These are phyloP conservation scores for Lophotriccus pileatus DNA, from an alignment of 2,797 vertebrate genomes.

Conservation along the genomic window DNA sequence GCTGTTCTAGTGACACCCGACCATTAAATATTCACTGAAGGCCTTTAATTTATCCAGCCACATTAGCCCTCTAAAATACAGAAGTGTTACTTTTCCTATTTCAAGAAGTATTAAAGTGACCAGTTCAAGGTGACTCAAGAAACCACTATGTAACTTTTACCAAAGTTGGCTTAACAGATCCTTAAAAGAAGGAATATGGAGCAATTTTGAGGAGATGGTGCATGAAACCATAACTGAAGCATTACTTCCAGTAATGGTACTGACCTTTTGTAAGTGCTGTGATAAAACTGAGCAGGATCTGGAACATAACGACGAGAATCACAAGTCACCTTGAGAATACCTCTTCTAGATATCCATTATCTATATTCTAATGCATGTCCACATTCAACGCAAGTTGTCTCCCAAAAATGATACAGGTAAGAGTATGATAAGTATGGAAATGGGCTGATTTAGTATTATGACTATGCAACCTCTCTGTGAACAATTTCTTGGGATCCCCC, in stretches of 20 bases:
- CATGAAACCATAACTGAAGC: constrained; percentile 19
- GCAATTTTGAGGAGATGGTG: constrained; percentile 1
- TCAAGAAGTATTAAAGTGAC: neutral
- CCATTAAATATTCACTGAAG: neutral
- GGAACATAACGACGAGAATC: neutral
- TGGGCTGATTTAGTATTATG: neutral
- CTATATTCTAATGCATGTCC: neutral
- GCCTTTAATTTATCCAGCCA: neutral
- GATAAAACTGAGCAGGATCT: neutral
- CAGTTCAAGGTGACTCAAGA: constrained; percentile 16
- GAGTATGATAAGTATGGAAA: neutral
- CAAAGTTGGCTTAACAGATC: neutral
- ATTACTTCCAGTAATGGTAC: neutral
- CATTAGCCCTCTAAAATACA: neutral
- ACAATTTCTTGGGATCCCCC: neutral
- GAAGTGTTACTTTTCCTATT: neutral
- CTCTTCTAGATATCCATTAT: neutral
- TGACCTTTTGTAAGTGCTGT: constrained; percentile 4
- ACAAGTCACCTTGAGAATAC: neutral
- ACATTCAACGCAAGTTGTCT: neutral
- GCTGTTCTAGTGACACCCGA: neutral
- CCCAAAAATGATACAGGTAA: neutral
- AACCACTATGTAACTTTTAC: neutral
- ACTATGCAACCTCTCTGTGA: neutral
- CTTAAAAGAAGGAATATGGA: neutral